Evolutionary conservation across 2,888 invertebrate species (phyloP), one percentile per base, ranked within the genome.

Genomic region (Hedya salicella): DNA sequence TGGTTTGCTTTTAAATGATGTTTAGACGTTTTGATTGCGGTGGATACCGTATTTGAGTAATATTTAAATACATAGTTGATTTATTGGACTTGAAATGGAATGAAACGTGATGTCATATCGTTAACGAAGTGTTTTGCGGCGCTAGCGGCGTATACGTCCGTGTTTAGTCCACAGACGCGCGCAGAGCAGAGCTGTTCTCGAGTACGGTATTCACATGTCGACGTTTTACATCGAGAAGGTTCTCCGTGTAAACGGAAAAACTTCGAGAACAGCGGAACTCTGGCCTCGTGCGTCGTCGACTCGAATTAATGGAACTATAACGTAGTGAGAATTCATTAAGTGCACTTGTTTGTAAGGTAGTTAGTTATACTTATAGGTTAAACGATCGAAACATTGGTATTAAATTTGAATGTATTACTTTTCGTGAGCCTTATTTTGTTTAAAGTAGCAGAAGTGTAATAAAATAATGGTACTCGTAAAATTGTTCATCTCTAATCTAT

Each of bases 241-340:
- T 25, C 25, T 25, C 25, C 25, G 4, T 25, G 25, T 25, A 2
- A 25, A 6, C 6, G 6, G 25, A 25, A 6, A 6, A 25, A 6
- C 6, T 6, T 17, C 39, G 40, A n/a, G n/a, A n/a, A n/a, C n/a
- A n/a, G n/a, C n/a, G n/a, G n/a, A n/a, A n/a, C n/a, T n/a, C n/a
- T n/a, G n/a, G n/a, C 40, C 56, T n/a, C 30, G 9, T 39, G 19
- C 48, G 78, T 74, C 73, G 74, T 44, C 65, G 75, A 77, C 70
- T 76, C 70, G 71, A 84, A 81, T 78, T 73, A 82, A 77, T 71
- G 79, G 74, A 87, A 85, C 76, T 82, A 81, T 68, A 73, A 74
- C 66, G 85, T 87, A 89, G 89, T 89, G 87, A 87, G 88, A 87
- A 83, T 72, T 86, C 82, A 85, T 86, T 81, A 91, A 90, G 91